phyloP scores from a whole-genome alignment of 1,140 invertebrate species.

The Trichonephila clavata region DNA sequence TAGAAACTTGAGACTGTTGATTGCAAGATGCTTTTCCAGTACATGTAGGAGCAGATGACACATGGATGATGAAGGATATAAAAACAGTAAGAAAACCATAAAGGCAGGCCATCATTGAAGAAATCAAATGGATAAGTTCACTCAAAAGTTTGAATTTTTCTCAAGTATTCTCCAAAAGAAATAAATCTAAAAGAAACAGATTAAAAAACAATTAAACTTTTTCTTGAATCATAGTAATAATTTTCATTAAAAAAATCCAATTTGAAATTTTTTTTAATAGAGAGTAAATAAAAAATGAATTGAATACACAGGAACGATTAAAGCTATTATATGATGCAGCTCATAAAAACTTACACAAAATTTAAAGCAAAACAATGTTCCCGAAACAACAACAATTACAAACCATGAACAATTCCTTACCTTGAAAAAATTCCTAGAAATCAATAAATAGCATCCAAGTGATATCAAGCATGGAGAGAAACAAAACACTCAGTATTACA shows the following conservation, averaged over 20 bases:
- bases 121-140: not conserved
- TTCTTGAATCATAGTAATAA: not conserved
- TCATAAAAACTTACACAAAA: no score
- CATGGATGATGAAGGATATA: conserved; percentile 11
- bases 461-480: not conserved
- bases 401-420: not conserved
- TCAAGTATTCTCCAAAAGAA: not conserved
- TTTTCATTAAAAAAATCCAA: no score
- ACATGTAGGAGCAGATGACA: conserved; percentile 55
- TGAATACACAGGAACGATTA: not conserved
- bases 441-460: conserved; percentile 21
- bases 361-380: no score
- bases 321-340: no score
- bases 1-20: conserved; percentile 33
- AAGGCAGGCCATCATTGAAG: not conserved
- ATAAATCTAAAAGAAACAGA: not conserved
- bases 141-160: not conserved
- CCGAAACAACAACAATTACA: no score
- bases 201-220: not conserved
- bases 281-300: not conserved
- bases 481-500: not conserved
- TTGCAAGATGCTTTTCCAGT: conserved; percentile 37
- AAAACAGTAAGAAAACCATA: not conserved
- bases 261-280: no score
- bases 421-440: not conserved